Evolutionary conservation across 2,888 invertebrate genomes (phyloP).

Genomic region (Schizotus pectinicornis): DNA sequence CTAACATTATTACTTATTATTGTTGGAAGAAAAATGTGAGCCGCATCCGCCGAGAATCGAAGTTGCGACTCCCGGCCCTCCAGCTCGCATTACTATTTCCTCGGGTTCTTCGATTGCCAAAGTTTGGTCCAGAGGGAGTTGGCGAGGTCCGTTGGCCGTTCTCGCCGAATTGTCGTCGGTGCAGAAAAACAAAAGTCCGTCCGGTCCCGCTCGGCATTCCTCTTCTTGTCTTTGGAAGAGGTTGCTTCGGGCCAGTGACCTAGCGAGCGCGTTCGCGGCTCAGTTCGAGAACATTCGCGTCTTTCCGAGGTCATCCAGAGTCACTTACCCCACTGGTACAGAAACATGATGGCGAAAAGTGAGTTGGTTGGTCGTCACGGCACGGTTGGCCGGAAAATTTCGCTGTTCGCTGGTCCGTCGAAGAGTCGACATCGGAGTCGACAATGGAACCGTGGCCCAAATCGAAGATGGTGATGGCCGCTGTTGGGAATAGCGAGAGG

Average conservation of each 20-base stretch:
- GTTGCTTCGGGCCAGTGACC: slow-evolving; percentile 59
- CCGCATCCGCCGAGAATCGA: no score
- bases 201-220: background rate
- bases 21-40: no score
- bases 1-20: no score
- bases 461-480: no score
- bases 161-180: no score
- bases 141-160: no score
- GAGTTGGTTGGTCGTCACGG: slow-evolving; percentile 36
- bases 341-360: slow-evolving; percentile 52
- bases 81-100: no score
- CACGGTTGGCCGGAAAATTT: slow-evolving; percentile 40
- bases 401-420: slow-evolving; percentile 20
- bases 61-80: no score
- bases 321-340: slow-evolving; percentile 69
- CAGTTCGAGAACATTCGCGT: slow-evolving; percentile 47
- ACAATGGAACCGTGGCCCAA: background rate
- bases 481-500: slow-evolving; percentile 29
- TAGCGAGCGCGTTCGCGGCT: slow-evolving; percentile 43
- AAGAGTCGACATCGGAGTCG: slow-evolving; percentile 10
- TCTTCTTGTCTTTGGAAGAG: slow-evolving; percentile 41
- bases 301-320: slow-evolving; percentile 65
- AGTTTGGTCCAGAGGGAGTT: no score
- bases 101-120: no score
- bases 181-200: background rate